Percentiles rank a stretch among this genome's conserved stretches.
These are phyloP conservation scores for Odocoileus virginianus DNA, from an alignment of 2,113 vertebrate genomes.

Conservation along the genomic window DNA sequence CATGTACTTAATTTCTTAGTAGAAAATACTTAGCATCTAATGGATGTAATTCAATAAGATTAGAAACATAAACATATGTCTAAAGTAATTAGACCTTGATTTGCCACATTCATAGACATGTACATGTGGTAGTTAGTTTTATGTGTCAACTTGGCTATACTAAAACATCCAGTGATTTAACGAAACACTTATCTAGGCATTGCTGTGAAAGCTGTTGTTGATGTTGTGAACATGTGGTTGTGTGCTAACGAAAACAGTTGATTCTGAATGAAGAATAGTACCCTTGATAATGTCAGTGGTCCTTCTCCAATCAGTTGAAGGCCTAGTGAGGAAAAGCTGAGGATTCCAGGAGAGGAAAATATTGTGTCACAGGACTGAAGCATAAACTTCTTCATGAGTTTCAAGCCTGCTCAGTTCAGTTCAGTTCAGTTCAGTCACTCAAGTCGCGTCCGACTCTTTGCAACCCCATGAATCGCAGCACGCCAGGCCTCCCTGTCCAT, in stretches of 20 bases:
- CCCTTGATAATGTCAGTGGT: not conserved
- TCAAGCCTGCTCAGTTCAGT: not conserved
- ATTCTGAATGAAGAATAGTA: not conserved
- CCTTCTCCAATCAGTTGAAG: not conserved
- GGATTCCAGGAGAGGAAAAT: not conserved
- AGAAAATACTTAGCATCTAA: not conserved
- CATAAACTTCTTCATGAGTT: not conserved
- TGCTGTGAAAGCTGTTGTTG: not conserved
- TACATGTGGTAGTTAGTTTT: not conserved
- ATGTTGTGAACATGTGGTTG: not conserved
- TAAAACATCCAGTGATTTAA: not conserved
- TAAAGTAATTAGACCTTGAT: not conserved
- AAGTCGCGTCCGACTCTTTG: too few species aligned
- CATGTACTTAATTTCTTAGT: not conserved
- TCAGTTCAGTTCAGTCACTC: too few species aligned
- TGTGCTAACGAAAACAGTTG: not conserved
- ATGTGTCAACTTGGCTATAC: not conserved
- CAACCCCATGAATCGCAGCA: too few species aligned
- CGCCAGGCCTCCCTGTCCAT: too few species aligned
- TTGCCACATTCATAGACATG: not conserved
- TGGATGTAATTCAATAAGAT: not conserved
- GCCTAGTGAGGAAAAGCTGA: not conserved
- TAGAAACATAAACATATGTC: not conserved
- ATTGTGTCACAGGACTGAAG: not conserved
- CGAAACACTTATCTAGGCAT: not conserved